These are phyloP conservation scores for Edolisoma coerulescens DNA, from an alignment of 2,113 vertebrate species.

Conservation along the genomic window DNA sequence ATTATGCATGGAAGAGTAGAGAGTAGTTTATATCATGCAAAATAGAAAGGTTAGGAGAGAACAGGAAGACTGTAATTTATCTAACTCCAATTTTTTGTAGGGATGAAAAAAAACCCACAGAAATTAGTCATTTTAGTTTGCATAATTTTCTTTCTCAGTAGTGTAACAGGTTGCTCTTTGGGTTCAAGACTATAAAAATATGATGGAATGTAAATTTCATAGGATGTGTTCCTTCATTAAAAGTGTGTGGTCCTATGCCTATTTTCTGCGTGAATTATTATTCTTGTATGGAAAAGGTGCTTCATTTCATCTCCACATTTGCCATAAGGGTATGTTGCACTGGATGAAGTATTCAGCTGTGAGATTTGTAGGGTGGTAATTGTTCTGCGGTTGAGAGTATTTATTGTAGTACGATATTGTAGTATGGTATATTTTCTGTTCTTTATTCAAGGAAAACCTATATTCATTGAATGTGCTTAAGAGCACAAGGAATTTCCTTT, in stretches of 20 bases:
- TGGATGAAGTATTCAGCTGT: background rate
- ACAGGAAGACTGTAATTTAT: background rate
- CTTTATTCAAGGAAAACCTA: background rate
- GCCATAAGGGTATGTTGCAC: background rate
- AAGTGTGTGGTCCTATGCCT: background rate
- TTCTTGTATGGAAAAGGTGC: background rate
- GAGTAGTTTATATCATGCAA: background rate
- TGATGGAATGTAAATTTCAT: background rate
- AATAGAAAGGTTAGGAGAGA: background rate
- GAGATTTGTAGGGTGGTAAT: background rate
- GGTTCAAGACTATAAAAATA: background rate
- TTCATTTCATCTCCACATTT: background rate
- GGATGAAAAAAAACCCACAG: accelerated
- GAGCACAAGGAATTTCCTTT: background rate
- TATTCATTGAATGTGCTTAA: background rate
- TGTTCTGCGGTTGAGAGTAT: background rate
- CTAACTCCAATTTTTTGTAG: background rate
- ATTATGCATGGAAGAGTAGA: background rate
- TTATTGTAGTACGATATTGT: background rate
- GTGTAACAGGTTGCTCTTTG: background rate
- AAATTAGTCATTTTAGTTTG: background rate
- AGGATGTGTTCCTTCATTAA: background rate
- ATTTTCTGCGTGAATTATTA: background rate
- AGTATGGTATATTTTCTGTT: background rate
- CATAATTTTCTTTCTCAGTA: background rate